These are phyloP conservation scores for Oophaga sylvatica DNA, from an alignment of 2,797 vertebrate species.

Conservation along the genomic window DNA sequence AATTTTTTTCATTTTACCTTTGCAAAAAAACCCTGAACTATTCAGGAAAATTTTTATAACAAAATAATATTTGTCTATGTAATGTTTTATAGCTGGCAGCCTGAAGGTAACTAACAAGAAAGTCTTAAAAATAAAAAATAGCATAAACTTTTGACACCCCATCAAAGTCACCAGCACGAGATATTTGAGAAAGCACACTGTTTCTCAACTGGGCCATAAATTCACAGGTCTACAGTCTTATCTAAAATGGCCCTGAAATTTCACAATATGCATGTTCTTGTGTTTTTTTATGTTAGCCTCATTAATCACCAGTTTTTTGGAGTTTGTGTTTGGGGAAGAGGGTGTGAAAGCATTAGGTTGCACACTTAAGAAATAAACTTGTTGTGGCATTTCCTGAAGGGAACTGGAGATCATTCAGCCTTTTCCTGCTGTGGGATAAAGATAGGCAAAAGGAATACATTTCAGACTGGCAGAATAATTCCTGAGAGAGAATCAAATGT, in stretches of 20 bases:
- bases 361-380: constrained; percentile 51
- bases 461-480: constrained; percentile 66
- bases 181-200: constrained; percentile 1
- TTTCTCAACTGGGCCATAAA: constrained; percentile 56
- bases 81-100: neutral
- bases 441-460: constrained; percentile 65
- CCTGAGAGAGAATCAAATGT: constrained; percentile 71
- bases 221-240: constrained; percentile 47
- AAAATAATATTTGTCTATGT: neutral
- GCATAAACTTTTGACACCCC: constrained; percentile 20
- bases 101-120: neutral
- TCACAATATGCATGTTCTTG: constrained; percentile 50
- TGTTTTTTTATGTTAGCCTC: constrained; percentile 45
- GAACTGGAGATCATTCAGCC: constrained; percentile 28
- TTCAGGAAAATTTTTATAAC: neutral
- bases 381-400: constrained; percentile 36
- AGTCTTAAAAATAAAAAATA: constrained; percentile 9
- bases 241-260: constrained; percentile 48
- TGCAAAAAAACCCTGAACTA: neutral
- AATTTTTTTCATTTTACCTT: neutral
- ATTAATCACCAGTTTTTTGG: constrained; percentile 61
- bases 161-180: constrained; percentile 15
- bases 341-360: constrained; percentile 60
- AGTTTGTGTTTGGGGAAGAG: constrained; percentile 60
- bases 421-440: constrained; percentile 67